phyloP scores from a whole-genome alignment of 1,140 invertebrate genomes.

The Halictus rubicundus region DNA sequence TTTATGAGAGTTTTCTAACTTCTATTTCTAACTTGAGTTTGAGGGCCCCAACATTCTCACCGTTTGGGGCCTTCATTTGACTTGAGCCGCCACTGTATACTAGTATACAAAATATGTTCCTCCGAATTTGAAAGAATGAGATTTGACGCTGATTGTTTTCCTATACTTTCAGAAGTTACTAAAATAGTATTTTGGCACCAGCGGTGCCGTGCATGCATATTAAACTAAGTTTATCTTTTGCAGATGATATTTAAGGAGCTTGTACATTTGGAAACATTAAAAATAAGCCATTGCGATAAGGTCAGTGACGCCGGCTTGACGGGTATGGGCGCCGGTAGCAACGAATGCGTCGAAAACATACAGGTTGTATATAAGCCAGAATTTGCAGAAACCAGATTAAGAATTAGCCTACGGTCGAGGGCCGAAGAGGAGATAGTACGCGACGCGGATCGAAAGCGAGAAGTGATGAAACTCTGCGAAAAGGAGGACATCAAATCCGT shows the following conservation, averaged over 20 bases:
- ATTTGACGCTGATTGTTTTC: constrained; percentile 22
- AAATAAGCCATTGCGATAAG: constrained; percentile 84
- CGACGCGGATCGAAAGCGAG: constrained; percentile 83
- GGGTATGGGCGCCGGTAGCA: constrained; percentile 77
- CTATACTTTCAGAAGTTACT: constrained; percentile 32
- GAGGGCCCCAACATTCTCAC: too few species aligned
- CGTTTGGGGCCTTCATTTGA: too few species aligned
- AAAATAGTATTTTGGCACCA: constrained; percentile 38
- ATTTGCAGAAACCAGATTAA: constrained; percentile 62
- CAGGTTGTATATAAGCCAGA: constrained; percentile 58
- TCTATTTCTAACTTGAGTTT: too few species aligned
- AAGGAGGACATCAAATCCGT: constrained; percentile 70
- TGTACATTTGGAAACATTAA: constrained; percentile 82
- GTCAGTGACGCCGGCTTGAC: constrained; percentile 86
- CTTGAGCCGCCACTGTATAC: too few species aligned
- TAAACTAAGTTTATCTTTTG: constrained; percentile 41
- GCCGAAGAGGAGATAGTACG: constrained; percentile 85
- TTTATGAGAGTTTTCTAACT: too few species aligned
- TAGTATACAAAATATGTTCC: not conserved
- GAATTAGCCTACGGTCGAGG: constrained; percentile 83
- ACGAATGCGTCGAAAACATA: constrained; percentile 68
- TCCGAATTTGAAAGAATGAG: not conserved
- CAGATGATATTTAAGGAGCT: constrained; percentile 84
- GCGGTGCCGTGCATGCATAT: constrained; percentile 18
- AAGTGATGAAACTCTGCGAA: constrained; percentile 83